phyloP scores from a whole-genome alignment of 2,888 invertebrate species.

The Trissolcus japonicus region DNA sequence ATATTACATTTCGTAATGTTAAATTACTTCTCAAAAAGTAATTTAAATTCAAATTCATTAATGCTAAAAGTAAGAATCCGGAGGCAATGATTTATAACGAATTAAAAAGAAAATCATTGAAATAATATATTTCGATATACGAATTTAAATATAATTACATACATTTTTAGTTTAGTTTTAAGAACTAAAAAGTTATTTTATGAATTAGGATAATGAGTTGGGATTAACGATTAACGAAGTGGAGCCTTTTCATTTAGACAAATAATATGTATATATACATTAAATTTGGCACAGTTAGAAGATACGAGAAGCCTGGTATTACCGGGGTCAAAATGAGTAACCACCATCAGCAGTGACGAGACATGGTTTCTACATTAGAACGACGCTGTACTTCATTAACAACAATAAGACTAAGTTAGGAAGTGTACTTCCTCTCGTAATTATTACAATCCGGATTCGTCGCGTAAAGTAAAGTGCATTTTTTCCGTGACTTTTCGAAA shows the following conservation, averaged over 20 bases:
- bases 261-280: conserved; percentile 14
- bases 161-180: no score
- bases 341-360: conserved; percentile 54
- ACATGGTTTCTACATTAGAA: conserved; percentile 76
- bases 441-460: conserved; percentile 52
- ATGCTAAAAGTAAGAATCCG: no score
- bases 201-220: no score
- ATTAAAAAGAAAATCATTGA: no score
- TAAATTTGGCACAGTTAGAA: conserved; percentile 39
- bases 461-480: conserved; percentile 29
- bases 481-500: conserved; percentile 11
- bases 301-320: conserved; percentile 46
- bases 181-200: no score
- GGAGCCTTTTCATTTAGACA: not conserved
- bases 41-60: not conserved
- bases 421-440: conserved; percentile 58
- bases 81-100: no score
- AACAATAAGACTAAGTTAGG: conserved; percentile 67
- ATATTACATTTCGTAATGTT: not conserved
- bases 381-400: conserved; percentile 73
- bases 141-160: no score
- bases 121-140: no score
- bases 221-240: no score
- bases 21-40: not conserved
- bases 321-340: conserved; percentile 57